These are phyloP conservation scores for Sinocyclocheilus grahami DNA, from an alignment of 2,113 vertebrate species.

Conservation along the genomic window DNA sequence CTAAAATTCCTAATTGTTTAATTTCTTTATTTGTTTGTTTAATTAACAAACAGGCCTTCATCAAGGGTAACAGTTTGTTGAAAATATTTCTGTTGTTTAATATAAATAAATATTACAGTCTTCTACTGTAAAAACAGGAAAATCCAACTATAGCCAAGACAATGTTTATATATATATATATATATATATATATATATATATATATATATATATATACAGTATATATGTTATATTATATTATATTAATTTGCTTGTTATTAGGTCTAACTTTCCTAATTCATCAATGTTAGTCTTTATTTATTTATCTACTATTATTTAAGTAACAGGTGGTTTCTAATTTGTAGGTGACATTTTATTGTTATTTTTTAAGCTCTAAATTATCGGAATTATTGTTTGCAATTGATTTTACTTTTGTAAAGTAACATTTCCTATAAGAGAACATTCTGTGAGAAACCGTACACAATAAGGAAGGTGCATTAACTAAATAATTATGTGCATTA, in stretches of 20 bases:
- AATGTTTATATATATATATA: too few relatives aligned
- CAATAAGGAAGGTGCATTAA: neutral
- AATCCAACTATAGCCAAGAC: neutral
- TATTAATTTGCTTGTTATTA: neutral
- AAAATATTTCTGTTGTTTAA: neutral
- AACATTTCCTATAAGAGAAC: too few relatives aligned
- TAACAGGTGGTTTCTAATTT: too few relatives aligned
- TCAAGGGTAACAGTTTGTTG: neutral
- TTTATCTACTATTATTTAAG: neutral
- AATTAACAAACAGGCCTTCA: neutral
- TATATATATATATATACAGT: too few relatives aligned
- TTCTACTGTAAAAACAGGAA: neutral
- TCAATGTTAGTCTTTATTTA: neutral
- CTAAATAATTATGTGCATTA: neutral
- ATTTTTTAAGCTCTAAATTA: too few relatives aligned
- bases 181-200: too few relatives aligned
- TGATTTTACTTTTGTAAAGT: neutral
- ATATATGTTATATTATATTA: too few relatives aligned
- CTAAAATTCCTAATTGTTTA: too few relatives aligned
- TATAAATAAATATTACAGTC: too few relatives aligned
- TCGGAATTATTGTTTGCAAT: neutral
- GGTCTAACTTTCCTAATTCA: neutral
- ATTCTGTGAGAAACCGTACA: too few relatives aligned
- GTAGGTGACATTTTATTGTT: too few relatives aligned
- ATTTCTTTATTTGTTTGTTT: too few relatives aligned